Percentiles rank a stretch among this genome's conserved stretches.
Conservation (phyloP, 2,113 vertebrate species). For the Microcebus jonahi region DNA sequence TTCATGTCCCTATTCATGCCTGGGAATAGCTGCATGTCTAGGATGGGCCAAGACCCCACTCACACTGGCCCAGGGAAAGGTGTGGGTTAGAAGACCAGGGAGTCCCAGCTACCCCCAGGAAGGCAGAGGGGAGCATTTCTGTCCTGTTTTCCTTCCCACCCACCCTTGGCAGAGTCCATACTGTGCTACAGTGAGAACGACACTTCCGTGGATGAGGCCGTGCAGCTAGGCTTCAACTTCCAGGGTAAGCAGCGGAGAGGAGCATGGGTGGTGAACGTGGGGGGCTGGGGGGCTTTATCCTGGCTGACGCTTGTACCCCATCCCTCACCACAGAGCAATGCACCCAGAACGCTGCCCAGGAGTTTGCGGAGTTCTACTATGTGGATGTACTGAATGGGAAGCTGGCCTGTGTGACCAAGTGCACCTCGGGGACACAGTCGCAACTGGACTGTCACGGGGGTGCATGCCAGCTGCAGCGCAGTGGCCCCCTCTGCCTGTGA, state of each 20-base stretch:
- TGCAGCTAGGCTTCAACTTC: not conserved
- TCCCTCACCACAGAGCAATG: conserved; percentile 20
- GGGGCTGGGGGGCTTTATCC: not conserved
- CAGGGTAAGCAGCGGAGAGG: not conserved
- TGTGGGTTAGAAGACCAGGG: not conserved
- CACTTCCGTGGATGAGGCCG: rapidly evolving
- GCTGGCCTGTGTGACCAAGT: conserved; percentile 46
- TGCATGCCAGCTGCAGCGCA: not conserved
- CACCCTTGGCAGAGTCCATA: rapidly evolving
- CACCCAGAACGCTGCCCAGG: not conserved
- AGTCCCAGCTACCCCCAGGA: not conserved
- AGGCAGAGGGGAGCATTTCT: not conserved
- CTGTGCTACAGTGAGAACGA: not conserved
- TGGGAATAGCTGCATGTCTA: not conserved
- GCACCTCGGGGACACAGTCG: not conserved
- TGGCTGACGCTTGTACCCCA: not conserved
- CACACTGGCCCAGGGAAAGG: not conserved
- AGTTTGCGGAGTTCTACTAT: conserved; percentile 18
- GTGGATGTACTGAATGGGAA: not conserved
- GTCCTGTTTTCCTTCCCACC: not conserved
- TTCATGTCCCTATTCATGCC: not conserved
- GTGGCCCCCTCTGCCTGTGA: conserved; percentile 58
- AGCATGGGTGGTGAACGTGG: rapidly evolving
- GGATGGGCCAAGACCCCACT: not conserved
- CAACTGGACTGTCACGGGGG: conserved; percentile 31